These are phyloP conservation scores for Neelides folsomi DNA, from an alignment of 2,888 invertebrate species.

Conservation along the genomic window DNA sequence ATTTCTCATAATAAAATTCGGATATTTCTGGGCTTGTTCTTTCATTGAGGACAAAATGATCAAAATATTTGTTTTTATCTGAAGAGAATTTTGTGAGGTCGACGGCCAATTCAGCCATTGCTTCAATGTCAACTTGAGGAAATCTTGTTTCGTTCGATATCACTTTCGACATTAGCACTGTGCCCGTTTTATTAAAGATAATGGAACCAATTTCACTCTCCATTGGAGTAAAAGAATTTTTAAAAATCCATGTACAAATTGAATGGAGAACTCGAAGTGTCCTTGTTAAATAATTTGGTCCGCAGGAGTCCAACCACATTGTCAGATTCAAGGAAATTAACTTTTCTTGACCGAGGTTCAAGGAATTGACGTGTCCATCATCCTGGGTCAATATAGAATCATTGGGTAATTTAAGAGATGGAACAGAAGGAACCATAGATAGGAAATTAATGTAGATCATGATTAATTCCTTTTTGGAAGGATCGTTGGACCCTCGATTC, in stretches of 20 bases:
- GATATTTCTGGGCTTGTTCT: conserved; percentile 17
- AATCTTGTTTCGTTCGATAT: conserved; percentile 9
- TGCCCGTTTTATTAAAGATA: conserved; percentile 10
- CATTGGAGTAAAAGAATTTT: not conserved
- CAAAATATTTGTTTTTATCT: conserved; percentile 12
- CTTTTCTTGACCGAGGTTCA: conserved; percentile 14
- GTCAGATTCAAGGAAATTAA: conserved; percentile 20
- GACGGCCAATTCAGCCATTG: conserved; percentile 21
- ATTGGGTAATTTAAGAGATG: too few relatives aligned
- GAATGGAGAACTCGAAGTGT: conserved; percentile 15
- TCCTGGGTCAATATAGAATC: too few relatives aligned
- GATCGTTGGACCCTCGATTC: conserved; percentile 1
- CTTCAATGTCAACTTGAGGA: conserved; percentile 18
- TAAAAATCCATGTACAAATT: not conserved
- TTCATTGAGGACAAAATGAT: conserved; percentile 20
- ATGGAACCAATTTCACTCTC: not conserved
- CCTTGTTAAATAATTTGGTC: conserved; percentile 19
- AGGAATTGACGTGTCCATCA: too few relatives aligned
- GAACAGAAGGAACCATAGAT: too few relatives aligned
- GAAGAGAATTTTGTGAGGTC: conserved; percentile 18
- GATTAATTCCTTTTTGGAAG: conserved; percentile 15
- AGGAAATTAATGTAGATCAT: conserved; percentile 27
- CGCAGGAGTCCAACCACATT: conserved; percentile 21
- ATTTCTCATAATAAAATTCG: conserved; percentile 15
- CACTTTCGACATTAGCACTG: conserved; percentile 12